These are phyloP conservation scores for Tenthredo scrophulariae DNA, from an alignment of 2,888 invertebrate species.

Conservation along the genomic window DNA sequence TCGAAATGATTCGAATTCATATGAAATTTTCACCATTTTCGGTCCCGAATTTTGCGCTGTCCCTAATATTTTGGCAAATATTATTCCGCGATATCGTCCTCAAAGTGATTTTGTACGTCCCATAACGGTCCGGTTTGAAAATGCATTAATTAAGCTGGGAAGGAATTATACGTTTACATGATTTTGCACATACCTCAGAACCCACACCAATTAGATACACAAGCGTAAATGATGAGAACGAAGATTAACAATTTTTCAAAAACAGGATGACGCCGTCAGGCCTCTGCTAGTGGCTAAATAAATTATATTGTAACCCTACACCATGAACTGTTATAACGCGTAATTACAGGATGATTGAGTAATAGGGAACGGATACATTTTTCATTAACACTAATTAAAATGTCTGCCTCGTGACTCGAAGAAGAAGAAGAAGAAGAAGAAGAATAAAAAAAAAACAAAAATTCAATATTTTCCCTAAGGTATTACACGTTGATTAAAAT, in stretches of 20 bases:
- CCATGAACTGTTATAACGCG: neutral
- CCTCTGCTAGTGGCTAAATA: conserved; percentile 13
- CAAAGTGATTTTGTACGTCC: neutral
- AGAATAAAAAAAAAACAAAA: neutral
- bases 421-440: neutral
- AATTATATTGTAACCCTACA: conserved; percentile 32
- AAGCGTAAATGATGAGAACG: neutral
- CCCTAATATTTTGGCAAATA: neutral
- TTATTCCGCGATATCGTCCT: neutral
- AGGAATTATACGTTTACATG: neutral
- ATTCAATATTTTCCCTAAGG: too few relatives aligned
- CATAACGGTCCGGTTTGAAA: conserved; percentile 21
- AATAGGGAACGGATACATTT: conserved; percentile 33
- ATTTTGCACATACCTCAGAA: neutral
- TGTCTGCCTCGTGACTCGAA: neutral
- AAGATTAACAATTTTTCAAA: conserved; percentile 25
- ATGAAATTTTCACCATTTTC: neutral
- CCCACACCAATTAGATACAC: neutral
- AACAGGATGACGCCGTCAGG: conserved; percentile 32
- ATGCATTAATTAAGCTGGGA: neutral
- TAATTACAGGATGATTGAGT: conserved; percentile 33
- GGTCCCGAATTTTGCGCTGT: neutral
- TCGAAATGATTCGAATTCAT: neutral
- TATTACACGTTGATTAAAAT: neutral
- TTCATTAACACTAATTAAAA: conserved; percentile 22